Base-by-base conservation (phyloP, 2,113 vertebrate genomes). In the Poeciliopsis retropinna region DNA sequence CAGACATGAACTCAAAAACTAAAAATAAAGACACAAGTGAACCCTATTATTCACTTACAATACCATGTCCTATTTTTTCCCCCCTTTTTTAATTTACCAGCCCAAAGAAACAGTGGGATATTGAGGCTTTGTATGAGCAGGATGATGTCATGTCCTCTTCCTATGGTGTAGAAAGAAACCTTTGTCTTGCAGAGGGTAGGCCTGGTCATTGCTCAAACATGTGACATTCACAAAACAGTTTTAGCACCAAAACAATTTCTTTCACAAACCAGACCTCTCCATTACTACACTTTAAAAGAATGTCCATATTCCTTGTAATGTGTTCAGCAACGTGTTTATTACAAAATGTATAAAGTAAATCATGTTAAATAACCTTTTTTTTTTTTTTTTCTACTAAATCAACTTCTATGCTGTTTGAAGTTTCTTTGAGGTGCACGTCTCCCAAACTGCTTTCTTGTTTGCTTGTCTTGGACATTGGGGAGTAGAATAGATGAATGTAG, bases 81-180 rank as follows among this genome's bases (percentile, higher is more conserved):
- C 30, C 54, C n/a, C 79, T 73, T 74, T 80, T 67, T 70, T 67
- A 68, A 73, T 79, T 73, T 62, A 76, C 57, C 28, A 51, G 67
- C 70, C 78, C 60, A 87, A 71, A 80, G 82, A 87, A 83, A 84
- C 73, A 88, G 86, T 51, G 81, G 84, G 90, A 87, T 89, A 80
- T 88, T 76, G 78, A 86, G 66, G 65, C 80, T 93, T 90, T 91
- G 81, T 89, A 85, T 88, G 85, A 81, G 85, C 87, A 85, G 54
- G 69, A 90, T 94, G 91, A 94, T 91, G 91, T 94, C 93, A 94
- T 91, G 76, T 91, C 92, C 88, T 88, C 76, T 90, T 94, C 93
- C 93, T 91, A 78, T 90, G 89, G 82, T 79, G 88, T 80, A 94
- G 90, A 92, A 94, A 92, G 91, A 89, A 82, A 76, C 81, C 90